Evolutionary conservation across 1,140 invertebrate species (phyloP), one percentile per base, ranked within the genome.

Genomic region (Heliconius nattereri): DNA sequence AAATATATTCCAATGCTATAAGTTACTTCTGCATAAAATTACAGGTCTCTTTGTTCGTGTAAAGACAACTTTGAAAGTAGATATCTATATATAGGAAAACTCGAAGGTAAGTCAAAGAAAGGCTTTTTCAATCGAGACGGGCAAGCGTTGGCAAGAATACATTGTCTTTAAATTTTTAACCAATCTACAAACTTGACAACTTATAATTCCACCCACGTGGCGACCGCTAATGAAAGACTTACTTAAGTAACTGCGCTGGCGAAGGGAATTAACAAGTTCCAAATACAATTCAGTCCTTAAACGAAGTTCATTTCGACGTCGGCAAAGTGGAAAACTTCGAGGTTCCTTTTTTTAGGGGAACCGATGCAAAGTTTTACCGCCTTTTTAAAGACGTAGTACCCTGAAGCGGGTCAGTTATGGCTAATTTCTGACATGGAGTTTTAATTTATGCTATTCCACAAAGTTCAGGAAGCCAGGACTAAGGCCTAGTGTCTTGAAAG

Each of bases 161-260:
- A 86, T 86, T 89, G 88, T 90, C 87, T 86, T 86, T 81, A 83
- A 89, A 89, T 91, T 90, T 88, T 91, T 93, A 81, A 82, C 82
- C 75, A 83, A 87, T 82, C 84, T 89, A 85, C 87, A 86, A 92
- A 86, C 80, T 85, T 76, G 26, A 78, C 76, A 81, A 80, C 80
- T 93, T 90, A 89, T 83, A 87, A 94, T 94, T 94, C 92, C 81
- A 70, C 83, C 84, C 92, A 92, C 92, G 92, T 89, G 89, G 85
- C 83, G 84, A 86, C 85, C 89, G 89, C 90, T 94, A 94, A 94
- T 92, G 91, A 94, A 94, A 92, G 90, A 89, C 92, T 91, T 86
- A 87, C 91, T 94, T 92, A 93, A 92, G 89, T 89, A 92, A 91
- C 88, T 86, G 86, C 85, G 85, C 87, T 81, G 83, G 80, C 89